Evolutionary conservation across 2,888 invertebrate species (phyloP), one percentile per base, ranked within the genome.

Genomic region (Athalia circularis): DNA sequence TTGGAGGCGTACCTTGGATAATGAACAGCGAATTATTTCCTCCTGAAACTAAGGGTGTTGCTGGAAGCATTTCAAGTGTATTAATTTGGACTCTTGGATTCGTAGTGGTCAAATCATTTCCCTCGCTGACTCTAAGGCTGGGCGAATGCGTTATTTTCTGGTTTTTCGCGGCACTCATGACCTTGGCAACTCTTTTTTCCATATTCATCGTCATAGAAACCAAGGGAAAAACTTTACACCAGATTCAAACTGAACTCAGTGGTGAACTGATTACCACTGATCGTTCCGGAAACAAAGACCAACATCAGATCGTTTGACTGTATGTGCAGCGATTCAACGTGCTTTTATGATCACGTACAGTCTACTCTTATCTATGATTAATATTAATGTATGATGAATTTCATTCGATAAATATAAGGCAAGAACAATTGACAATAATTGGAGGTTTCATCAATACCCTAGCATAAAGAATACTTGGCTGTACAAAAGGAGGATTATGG

Each of bases 11-110:
- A 45, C 92, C 92, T 0, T 92, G 91, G 88, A 86, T 91, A n/a
- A 86, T 91, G 80, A 89, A 91, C 84, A 86, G 92, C 65, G 92
- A 92, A 84, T 84, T 92, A 61, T 89, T 93, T 85, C 90, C 92
- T 83, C 85, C 90, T 3, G 88, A 91, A 81, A 92, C 90, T 1
- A 90, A 90, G 75, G 90, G 88, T 15, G 86, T 89, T 45, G 89
- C 89, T 3, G 87, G 87, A 70, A 87, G 87, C 67, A 86, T 92
- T 47, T 90, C 91, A 1, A 88, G 91, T 9, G 87, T 91, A 80
- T 88, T 89, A 64, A 91, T 91, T 81, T 91, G 91, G 90, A 81
- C 83, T 11, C 85, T 90, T 43, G 90, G 90, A 0, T 91, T 91
- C 80, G 77, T 89, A 4, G 89, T 90, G 1, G 90, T 90, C 4